Base-by-base conservation (phyloP, 2,797 vertebrate genomes). In the Tachyglossus aculeatus region DNA sequence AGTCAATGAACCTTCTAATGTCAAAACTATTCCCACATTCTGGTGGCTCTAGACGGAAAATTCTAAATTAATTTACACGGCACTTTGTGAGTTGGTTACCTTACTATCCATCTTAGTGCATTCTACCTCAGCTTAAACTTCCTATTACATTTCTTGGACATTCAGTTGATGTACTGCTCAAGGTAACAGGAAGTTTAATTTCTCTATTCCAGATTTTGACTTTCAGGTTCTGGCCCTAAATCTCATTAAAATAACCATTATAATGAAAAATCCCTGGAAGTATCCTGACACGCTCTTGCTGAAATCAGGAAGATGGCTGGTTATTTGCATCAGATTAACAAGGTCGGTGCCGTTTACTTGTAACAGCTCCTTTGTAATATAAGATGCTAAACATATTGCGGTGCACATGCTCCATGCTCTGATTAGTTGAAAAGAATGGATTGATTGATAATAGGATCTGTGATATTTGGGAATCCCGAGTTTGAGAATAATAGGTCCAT, bases 221-320 rank as follows among this genome's bases (percentile, higher is more conserved):
- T 71, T 50, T 32, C 43, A 40, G 2, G 19, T 74, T 15, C 9
- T 64, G 25, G 15, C 32, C 29, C 32, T 64, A 54, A 85, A 9
- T 67, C 64, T 54, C 54, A 68, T 11, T 15, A 25, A 66, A 34
- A 22, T 66, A 5, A 37, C 38, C 75, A 40, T 22, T 33, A 58
- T 22, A 54, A 22, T 54, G 44, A 71, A 54, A 67, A 36, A 36
- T 64, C 21, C 45, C 63, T 44, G 67, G 38, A 27, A 19, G 9
- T 13, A 63, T 78, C 60, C 63, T 64, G 78, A 64, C 63, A 58
- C 29, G 41, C 57, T 54, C 40, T 57, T 64, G 68, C 45, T 61
- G 56, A 54, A 69, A 78, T 83, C 71, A 69, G 25, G 74, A 74
- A 64, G n/a, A 43, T 67, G 60, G 71, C 48, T 67, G 73, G 68